Conservation (phyloP, 1,140 invertebrate genomes). For the Metopolophium dirhodum region DNA sequence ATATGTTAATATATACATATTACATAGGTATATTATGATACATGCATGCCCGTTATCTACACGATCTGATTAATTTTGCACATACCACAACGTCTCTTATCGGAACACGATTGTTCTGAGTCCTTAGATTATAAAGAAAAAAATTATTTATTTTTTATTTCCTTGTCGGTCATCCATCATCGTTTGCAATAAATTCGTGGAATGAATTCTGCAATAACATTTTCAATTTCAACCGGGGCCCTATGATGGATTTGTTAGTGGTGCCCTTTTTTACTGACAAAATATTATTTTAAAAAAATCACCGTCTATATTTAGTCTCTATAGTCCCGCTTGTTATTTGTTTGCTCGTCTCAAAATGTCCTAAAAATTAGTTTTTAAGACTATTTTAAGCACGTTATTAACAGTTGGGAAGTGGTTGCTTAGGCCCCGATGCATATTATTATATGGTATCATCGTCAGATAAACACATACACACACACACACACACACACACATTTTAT, state of each 20-base stretch:
- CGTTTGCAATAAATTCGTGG: neutral
- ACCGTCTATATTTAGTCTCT: neutral
- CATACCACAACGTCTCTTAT: slow-evolving; percentile 26
- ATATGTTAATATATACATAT: neutral
- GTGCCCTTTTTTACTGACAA: neutral
- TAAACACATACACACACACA: neutral
- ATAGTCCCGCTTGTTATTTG: neutral
- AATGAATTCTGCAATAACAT: neutral
- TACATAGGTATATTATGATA: neutral
- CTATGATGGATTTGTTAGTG: neutral
- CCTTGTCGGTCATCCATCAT: neutral
- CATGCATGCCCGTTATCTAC: neutral
- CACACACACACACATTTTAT: neutral
- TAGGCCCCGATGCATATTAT: neutral
- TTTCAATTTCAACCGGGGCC: neutral
- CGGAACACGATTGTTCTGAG: slow-evolving; percentile 9
- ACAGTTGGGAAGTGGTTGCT: neutral
- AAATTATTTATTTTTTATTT: neutral
- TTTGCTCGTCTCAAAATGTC: neutral
- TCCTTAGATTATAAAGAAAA: neutral
- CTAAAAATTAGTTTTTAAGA: neutral
- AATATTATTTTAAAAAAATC: neutral
- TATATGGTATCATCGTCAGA: neutral
- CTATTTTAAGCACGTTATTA: neutral
- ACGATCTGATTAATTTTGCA: slow-evolving; percentile 26